Base-by-base conservation (phyloP, 1,140 invertebrate genomes). In the Hetaerina americana region DNA sequence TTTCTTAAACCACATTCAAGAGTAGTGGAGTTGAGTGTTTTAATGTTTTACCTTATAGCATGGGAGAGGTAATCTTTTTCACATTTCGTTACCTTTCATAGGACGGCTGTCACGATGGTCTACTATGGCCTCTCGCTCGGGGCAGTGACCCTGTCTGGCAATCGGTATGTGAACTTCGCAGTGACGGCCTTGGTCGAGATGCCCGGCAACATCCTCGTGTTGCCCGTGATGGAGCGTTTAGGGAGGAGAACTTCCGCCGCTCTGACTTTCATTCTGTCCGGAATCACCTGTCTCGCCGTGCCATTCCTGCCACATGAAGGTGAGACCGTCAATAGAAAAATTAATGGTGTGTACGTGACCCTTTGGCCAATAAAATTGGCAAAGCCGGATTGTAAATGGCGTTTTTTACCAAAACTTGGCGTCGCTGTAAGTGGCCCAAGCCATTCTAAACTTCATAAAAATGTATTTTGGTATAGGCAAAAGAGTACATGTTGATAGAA, bases 91-190 rank as follows among this genome's bases (percentile, higher is more conserved):
- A 26, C 26, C 49, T 31, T 73, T 66, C 66, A 69, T 29, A 84
- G 83, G 80, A 77, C 82, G 29, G 78, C 80, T n/a, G 82, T 81
- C 74, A 76, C 87, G 0, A 88, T 93, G 76, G 86, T 92, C 5
- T 94, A 92, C 79, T 94, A 92, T 78, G 93, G 92, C 0, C 79
- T 94, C 5, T 91, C 90, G 8, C 84, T 93, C 66, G 92, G 92
- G 78, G 88, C 91, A 0, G 90, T 90, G 8, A 83, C 89, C 31
- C 81, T 94, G 26, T 86, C 86, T 15, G 90, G 90, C 5, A 85
- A 92, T 76, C 87, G 85, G 66, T 90, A 91, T 79, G 78, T 85
- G 18, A 89, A 90, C 79, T 91, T 92, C 76, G 87, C 89, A 2
- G 82, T 88, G n/a, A 87, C 89, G 66, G 85, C 87, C 69, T 76